Evolutionary conservation across 2,888 invertebrate species (phyloP).

Genomic region (Cataglyphis cursor): DNA sequence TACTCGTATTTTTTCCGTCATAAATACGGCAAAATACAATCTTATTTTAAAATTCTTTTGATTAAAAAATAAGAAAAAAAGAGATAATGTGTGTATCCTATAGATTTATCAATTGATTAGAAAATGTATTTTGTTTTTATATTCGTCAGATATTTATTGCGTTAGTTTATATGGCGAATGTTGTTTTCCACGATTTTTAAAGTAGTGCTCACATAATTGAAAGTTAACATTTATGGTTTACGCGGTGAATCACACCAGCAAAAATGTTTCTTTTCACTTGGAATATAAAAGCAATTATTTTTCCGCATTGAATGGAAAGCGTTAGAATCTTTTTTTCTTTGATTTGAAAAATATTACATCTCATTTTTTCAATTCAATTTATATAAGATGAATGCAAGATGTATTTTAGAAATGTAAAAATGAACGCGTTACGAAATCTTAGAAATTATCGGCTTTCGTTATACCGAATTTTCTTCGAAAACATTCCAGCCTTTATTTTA

Average conservation of each 20-base stretch:
- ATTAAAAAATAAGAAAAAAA: background rate
- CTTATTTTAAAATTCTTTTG: background rate
- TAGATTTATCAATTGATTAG: background rate
- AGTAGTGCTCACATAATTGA: background rate
- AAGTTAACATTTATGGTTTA: constrained; percentile 8
- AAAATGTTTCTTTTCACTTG: background rate
- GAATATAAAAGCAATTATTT: background rate
- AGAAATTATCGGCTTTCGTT: constrained; percentile 55
- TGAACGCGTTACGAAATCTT: background rate
- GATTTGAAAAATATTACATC: background rate
- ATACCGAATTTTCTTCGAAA: constrained; percentile 56
- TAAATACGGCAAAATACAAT: background rate
- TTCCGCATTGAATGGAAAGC: background rate
- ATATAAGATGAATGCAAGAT: constrained; percentile 3
- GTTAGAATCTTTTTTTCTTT: background rate
- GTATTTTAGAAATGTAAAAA: background rate
- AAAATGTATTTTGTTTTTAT: background rate
- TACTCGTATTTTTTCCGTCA: background rate
- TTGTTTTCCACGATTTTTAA: background rate
- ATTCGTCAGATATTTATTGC: background rate
- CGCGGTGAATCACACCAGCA: background rate
- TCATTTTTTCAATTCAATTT: background rate
- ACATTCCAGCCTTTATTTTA: constrained; percentile 59
- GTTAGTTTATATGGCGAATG: background rate
- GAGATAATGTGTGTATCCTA: background rate